These are phyloP conservation scores for Conus ventricosus DNA, from an alignment of 1,140 invertebrate species.

Conservation along the genomic window DNA sequence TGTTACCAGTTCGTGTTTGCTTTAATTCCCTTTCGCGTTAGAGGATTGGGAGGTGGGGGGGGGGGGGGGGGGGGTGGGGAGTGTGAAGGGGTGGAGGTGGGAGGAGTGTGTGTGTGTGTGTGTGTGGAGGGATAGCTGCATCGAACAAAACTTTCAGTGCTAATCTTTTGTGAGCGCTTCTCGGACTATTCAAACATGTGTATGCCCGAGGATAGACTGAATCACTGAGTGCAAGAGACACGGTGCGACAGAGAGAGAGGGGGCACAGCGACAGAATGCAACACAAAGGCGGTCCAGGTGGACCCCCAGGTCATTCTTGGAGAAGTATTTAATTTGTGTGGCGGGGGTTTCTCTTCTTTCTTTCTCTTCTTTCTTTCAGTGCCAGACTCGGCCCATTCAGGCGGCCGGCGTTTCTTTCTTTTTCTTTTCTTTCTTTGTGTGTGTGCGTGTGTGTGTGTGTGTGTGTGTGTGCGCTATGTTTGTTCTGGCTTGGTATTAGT, in stretches of 20 bases:
- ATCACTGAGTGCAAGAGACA: not conserved
- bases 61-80: too few species aligned
- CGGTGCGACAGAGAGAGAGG: not conserved
- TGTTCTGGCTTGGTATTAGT: not conserved
- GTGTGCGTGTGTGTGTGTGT: not conserved
- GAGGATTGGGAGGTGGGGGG: too few species aligned
- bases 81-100: too few species aligned
- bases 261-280: too few species aligned
- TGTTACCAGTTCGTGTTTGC: too few species aligned
- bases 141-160: not conserved
- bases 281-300: too few species aligned
- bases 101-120: too few species aligned
- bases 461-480: not conserved
- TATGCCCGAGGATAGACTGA: not conserved
- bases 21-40: too few species aligned
- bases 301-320: too few species aligned
- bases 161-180: not conserved
- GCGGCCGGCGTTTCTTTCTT: not conserved
- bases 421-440: not conserved
- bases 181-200: not conserved
- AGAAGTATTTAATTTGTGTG: not conserved
- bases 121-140: not conserved
- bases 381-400: not conserved
- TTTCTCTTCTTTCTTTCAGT: not conserved
- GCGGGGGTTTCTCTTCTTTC: not conserved